These are phyloP conservation scores for Harpalus rubripes DNA, from an alignment of 2,888 invertebrate species.

Conservation along the genomic window DNA sequence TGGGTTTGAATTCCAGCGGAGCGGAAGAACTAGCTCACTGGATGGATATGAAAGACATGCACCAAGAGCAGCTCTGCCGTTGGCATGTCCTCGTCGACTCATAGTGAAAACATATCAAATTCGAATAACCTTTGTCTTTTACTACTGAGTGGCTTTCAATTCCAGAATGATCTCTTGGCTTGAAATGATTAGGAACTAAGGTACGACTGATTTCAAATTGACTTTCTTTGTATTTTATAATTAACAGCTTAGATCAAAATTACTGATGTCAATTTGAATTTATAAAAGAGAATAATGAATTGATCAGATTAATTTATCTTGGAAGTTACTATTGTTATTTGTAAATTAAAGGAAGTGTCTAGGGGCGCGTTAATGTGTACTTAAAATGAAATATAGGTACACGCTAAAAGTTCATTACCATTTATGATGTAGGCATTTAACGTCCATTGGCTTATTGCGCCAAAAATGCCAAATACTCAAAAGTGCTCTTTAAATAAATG, in stretches of 20 bases:
- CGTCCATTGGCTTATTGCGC: too few relatives aligned
- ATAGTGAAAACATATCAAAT: conserved; percentile 72
- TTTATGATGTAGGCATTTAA: too few relatives aligned
- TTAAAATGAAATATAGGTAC: too few relatives aligned
- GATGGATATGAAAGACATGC: conserved; percentile 94
- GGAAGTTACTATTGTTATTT: conserved; percentile 37
- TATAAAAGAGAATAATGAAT: conserved; percentile 37
- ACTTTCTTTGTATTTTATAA: conserved; percentile 24
- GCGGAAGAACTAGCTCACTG: conserved; percentile 95
- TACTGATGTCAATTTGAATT: conserved; percentile 39
- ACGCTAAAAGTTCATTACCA: too few relatives aligned
- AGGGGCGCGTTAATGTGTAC: too few relatives aligned
- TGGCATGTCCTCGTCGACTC: conserved; percentile 95
- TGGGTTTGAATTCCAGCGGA: conserved; percentile 94
- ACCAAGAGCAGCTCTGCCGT: conserved; percentile 93
- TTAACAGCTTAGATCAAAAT: conserved; percentile 57
- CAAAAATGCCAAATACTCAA: too few relatives aligned
- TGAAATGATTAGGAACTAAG: conserved; percentile 39
- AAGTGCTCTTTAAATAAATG: too few relatives aligned
- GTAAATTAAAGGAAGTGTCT: not conserved
- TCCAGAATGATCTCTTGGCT: conserved; percentile 32
- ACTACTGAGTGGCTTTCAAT: conserved; percentile 31
- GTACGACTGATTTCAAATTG: conserved; percentile 43
- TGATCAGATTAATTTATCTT: conserved; percentile 45
- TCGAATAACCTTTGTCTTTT: conserved; percentile 18